Evolutionary conservation across 1,140 invertebrate genomes (phyloP), one percentile per base, ranked within the genome.

Genomic region (Drosophila nannoptera): DNA sequence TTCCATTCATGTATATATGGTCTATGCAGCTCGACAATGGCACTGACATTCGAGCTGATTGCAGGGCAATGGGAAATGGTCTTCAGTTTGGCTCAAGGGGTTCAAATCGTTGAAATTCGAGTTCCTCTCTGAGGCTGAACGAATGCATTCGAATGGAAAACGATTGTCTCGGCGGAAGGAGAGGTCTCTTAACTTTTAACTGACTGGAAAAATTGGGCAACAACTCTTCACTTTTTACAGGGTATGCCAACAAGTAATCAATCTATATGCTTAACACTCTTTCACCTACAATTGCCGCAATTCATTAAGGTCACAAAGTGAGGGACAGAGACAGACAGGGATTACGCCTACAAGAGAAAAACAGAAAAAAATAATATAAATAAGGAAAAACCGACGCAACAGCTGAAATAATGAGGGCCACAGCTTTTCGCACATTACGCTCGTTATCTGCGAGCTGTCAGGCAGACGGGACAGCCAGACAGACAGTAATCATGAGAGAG

Each of bases 11-110:
- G n/a, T n/a, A n/a, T n/a, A n/a, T n/a, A n/a, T n/a, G 3, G 22
- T 22, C 22, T 22, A 22, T 22, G 22, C n/a, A 66, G 36, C 56
- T 59, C 48, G 52, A 71, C 63, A 60, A 55, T 71, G 69, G 68
- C 69, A 61, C 56, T 71, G 64, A 68, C 64, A 68, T 71, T 71
- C 58, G 53, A 16, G 4, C 64, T 61, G 60, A 55, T 63, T 63
- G 64, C 32, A 4, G n/a, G n/a, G 2, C n/a, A 29, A 4, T 1
- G 4, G 33, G 7, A 12, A n/a, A 32, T n/a, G 54, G 31, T 8
- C 22, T 11, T 46, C 8, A 46, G 43, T 46, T 46, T 42, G 29
- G 5, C n/a, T 12, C 7, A 31, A 58, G 31, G 14, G 31, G 43
- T 33, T 7, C 6, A 12, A 40, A 7, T 29, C 16, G 40, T 46